Percentiles rank a stretch among this genome's conserved stretches.
Conservation (phyloP, 2,113 vertebrate genomes). For the Phaethornis superciliosus region DNA sequence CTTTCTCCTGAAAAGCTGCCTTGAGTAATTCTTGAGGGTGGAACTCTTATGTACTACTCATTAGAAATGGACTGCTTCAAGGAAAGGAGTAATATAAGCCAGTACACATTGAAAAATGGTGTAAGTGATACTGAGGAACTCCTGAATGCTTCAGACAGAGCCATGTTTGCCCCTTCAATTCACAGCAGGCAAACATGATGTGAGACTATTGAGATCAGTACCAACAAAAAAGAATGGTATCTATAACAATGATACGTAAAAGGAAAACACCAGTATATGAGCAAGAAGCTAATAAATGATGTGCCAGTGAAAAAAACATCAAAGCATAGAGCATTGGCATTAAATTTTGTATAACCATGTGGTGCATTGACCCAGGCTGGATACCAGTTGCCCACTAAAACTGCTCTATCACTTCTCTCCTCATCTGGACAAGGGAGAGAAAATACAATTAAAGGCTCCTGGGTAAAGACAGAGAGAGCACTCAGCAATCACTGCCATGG, state of each 20-base stretch:
- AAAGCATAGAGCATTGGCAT: not conserved
- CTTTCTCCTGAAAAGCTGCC: not conserved
- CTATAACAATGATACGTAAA: not conserved
- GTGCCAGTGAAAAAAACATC: not conserved
- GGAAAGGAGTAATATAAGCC: not conserved
- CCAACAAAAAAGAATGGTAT: not conserved
- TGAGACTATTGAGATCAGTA: not conserved
- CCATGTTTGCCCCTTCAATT: not conserved
- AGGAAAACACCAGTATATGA: not conserved
- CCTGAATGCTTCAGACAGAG: not conserved
- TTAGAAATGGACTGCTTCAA: not conserved
- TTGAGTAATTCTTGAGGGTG: not conserved
- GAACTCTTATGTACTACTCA: not conserved
- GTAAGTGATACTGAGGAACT: not conserved
- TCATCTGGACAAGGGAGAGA: not conserved
- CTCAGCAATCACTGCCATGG: accelerated
- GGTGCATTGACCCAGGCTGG: not conserved
- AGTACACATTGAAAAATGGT: not conserved
- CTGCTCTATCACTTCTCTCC: not conserved
- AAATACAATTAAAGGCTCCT: accelerated
- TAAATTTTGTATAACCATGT: not conserved
- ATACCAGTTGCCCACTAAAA: not conserved
- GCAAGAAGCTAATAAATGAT: not conserved
- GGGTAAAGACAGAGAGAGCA: not conserved
- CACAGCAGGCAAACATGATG: not conserved